Conservation (phyloP, 2,797 vertebrate genomes). For the Falco rusticolus region DNA sequence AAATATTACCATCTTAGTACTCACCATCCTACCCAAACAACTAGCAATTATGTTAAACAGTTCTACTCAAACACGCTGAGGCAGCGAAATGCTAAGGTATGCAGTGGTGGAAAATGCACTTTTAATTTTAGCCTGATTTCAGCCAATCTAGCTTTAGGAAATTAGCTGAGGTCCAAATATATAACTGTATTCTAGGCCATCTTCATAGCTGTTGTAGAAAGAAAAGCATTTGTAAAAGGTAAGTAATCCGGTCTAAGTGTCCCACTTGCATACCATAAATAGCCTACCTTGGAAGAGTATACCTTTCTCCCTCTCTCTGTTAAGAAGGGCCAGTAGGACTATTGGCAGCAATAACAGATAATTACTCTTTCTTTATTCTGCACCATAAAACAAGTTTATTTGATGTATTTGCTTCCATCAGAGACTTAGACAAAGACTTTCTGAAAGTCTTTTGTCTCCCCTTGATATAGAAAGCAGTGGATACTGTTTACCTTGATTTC, state of each 20-base stretch:
- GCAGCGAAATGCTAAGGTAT: constrained; percentile 5
- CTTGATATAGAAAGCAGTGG: neutral
- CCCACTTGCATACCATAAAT: neutral
- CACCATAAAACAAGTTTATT: neutral
- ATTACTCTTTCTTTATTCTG: neutral
- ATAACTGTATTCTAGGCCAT: neutral
- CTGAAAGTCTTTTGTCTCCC: neutral
- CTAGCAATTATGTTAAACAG: constrained; percentile 24
- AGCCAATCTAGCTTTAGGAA: neutral
- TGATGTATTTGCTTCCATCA: neutral
- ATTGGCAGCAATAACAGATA: neutral
- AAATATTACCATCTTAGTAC: constrained; percentile 33
- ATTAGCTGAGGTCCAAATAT: neutral
- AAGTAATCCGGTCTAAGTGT: neutral
- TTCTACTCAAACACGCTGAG: constrained; percentile 6
- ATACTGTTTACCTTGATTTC: neutral
- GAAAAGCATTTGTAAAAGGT: neutral
- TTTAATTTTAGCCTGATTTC: constrained; percentile 22
- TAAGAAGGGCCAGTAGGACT: neutral
- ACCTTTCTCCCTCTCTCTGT: neutral
- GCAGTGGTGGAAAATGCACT: constrained; percentile 23
- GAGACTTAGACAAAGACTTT: neutral
- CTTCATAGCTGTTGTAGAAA: neutral
- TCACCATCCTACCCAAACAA: neutral
- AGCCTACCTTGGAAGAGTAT: neutral